Percentiles rank a stretch among this genome's conserved stretches.
Evolutionary conservation across 2,797 vertebrate species (phyloP).

Genomic region (Sebastes nivosus): DNA sequence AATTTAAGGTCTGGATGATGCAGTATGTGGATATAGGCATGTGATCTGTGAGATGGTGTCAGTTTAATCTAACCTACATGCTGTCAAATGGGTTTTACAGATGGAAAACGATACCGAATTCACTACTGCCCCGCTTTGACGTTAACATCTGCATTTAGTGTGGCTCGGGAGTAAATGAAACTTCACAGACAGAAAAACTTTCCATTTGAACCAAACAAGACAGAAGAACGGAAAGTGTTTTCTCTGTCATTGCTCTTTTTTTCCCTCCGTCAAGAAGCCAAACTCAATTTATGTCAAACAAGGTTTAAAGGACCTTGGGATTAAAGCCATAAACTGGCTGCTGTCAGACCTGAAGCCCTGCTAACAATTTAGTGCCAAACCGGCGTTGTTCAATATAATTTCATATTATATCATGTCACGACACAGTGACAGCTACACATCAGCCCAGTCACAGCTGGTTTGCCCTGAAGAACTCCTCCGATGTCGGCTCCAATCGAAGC

Average conservation of each 20-base stretch:
- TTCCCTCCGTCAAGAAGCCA: constrained; percentile 89
- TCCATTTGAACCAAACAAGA: constrained; percentile 90
- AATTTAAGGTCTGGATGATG: constrained; percentile 48
- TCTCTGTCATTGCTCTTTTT: constrained; percentile 81
- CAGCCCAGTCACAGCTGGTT: constrained; percentile 96
- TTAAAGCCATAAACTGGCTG: constrained; percentile 99
- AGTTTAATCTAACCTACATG: neutral
- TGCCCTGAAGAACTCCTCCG: constrained; percentile 96
- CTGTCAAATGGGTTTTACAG: constrained; percentile 1
- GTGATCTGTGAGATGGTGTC: constrained; percentile 1
- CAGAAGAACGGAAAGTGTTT: constrained; percentile 88
- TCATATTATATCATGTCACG: constrained; percentile 99
- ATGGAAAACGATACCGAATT: neutral
- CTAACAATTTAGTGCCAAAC: constrained; percentile 99
- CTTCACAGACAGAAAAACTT: constrained; percentile 82
- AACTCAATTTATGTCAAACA: constrained; percentile 99
- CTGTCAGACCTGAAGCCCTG: constrained; percentile 97
- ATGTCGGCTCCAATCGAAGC: constrained; percentile 92
- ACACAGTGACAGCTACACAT: constrained; percentile 93
- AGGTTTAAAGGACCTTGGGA: constrained; percentile 99
- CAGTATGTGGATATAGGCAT: constrained; percentile 7
- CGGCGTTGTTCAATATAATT: constrained; percentile 99
- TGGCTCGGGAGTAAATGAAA: constrained; percentile 51
- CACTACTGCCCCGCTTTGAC: constrained; percentile 25
- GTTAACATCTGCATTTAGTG: constrained; percentile 60